Evolutionary conservation across 2,113 vertebrate genomes (phyloP), one percentile per base, ranked within the genome.

Genomic region (Ranitomeya imitator): DNA sequence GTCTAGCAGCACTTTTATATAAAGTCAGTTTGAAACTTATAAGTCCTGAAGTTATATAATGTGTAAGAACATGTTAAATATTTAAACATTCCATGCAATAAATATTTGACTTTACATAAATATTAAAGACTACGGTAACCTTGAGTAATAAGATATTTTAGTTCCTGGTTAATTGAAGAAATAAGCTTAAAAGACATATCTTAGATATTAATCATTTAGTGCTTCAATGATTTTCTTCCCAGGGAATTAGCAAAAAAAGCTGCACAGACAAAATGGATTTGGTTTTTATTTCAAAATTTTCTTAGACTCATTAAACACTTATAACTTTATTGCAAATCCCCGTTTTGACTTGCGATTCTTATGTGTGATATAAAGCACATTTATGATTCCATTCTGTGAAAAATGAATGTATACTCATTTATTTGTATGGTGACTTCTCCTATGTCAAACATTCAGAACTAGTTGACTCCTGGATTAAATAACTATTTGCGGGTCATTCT

Each of bases 91-190:
- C 76, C 55, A 1, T 18, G 76, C 71, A 77, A 79, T 79, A 86
- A 86, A 86, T 86, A 86, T 86, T 86, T 86, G 85, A 86, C 76
- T 78, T 65, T 86, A 61, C n/a, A 79, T 86, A 79, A 86, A 86
- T 86, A 79, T 86, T 86, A 65, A 86, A 79, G 23, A 55, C 37
- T 45, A 10, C 71, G 51, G 71, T 79, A 86, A 86, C 85, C 59
- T 79, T 86, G 76, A 79, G 60, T 79, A 78, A 86, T 78, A 63
- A n/a, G 11, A 78, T 77, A 78, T 79, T 60, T 71, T 15, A 52
- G 55, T 23, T 86, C 7, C 73, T 86, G 26, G 31, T 65, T 77
- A 78, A 78, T 60, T 63, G 59, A 31, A 63, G 59, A 86, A 65
- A 78, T 78, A 37, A 63, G 59, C 57, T 14, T 77, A 63, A 86